These are phyloP conservation scores for Harpegnathos saltator DNA, from an alignment of 1,140 invertebrate genomes.

Conservation along the genomic window DNA sequence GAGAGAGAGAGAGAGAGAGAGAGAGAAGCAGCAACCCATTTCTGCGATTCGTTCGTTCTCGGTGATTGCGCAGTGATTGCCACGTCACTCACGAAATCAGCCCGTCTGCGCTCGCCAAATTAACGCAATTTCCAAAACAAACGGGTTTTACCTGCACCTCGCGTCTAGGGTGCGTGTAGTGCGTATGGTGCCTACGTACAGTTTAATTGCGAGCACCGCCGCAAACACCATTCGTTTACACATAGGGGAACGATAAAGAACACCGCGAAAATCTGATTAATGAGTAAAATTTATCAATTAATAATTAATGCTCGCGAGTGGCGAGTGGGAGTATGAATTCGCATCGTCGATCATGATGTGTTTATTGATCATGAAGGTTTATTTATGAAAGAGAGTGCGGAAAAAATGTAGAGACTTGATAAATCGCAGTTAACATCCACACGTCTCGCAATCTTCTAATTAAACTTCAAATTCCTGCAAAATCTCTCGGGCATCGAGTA, in stretches of 20 bases:
- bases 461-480: slow-evolving; percentile 5
- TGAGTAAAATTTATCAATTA: slow-evolving; percentile 13
- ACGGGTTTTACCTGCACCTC: slow-evolving; percentile 73
- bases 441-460: slow-evolving; percentile 11
- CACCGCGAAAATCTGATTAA: slow-evolving; percentile 17
- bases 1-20: background rate
- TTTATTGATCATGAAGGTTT: too few relatives aligned
- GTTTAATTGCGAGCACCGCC: slow-evolving; percentile 79
- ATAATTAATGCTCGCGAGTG: background rate
- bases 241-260: slow-evolving; percentile 57
- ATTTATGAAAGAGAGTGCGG: too few relatives aligned
- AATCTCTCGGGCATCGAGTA: background rate
- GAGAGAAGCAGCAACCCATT: slow-evolving; percentile 57
- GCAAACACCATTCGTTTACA: slow-evolving; percentile 77
- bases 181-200: slow-evolving; percentile 60
- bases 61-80: slow-evolving; percentile 82
- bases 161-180: slow-evolving; percentile 60
- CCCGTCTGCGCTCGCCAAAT: slow-evolving; percentile 79
- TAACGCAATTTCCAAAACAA: slow-evolving; percentile 84
- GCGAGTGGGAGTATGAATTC: background rate
- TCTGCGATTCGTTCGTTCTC: slow-evolving; percentile 76
- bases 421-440: background rate
- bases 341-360: too few relatives aligned
- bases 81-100: slow-evolving; percentile 83
- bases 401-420: background rate